Percentiles rank a stretch among this genome's conserved stretches.
phyloP scores from a whole-genome alignment of 2,113 vertebrate genomes.

The Gavialis gangeticus region DNA sequence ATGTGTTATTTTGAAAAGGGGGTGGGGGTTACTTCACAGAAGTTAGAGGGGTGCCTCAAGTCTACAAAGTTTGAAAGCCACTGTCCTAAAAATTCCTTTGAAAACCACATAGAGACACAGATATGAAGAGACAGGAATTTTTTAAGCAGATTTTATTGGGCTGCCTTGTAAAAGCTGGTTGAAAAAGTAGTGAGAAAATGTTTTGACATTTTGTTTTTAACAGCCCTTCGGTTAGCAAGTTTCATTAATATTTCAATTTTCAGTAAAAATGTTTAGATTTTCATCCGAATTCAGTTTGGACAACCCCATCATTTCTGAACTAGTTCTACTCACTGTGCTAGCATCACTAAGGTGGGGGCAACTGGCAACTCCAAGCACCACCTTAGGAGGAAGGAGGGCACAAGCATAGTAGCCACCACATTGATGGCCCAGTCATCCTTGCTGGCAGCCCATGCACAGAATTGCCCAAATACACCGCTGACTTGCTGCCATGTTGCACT shows the following conservation, averaged over 20 bases:
- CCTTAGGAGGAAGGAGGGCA: no score
- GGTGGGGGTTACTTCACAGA: no score
- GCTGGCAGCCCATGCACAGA: no score
- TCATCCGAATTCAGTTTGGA: not conserved
- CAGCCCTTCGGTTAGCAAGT: conserved; percentile 14
- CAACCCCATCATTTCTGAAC: conserved; percentile 22
- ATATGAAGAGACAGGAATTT: not conserved
- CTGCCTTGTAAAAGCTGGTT: not conserved
- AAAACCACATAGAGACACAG: not conserved
- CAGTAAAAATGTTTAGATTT: conserved; percentile 40
- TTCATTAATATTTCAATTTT: conserved; percentile 51
- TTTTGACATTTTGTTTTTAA: not conserved
- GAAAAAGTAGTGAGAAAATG: not conserved
- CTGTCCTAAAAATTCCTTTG: accelerated
- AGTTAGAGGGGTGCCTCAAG: no score
- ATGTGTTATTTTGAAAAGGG: no score
- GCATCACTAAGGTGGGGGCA: no score
- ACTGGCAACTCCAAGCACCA: no score
- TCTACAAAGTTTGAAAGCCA: no score
- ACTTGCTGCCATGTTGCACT: no score
- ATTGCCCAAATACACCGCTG: no score
- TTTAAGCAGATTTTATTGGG: not conserved
- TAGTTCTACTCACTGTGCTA: not conserved
- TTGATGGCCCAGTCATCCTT: no score
- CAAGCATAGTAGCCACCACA: no score